Evolutionary conservation across 2,113 vertebrate genomes (phyloP).

Genomic region (Crotalus viridis): DNA sequence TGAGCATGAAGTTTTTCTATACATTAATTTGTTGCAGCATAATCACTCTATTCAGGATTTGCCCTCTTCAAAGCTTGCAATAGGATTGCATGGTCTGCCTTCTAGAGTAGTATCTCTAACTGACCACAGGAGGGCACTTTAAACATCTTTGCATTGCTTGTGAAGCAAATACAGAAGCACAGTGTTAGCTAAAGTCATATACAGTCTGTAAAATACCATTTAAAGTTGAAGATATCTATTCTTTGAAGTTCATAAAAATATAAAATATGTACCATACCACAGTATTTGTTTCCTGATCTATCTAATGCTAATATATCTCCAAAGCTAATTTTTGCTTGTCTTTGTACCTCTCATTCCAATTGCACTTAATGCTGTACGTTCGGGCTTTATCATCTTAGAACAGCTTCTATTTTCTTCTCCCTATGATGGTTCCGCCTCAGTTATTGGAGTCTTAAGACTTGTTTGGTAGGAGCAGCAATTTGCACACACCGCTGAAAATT

Average conservation of each 20-base stretch:
- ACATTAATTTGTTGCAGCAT: conserved; percentile 63
- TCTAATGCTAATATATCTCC: conserved; percentile 17
- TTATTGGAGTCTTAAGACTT: not conserved
- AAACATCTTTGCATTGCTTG: conserved; percentile 64
- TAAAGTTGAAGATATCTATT: conserved; percentile 41
- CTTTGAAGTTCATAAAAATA: conserved; percentile 61
- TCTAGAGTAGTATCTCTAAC: conserved; percentile 62
- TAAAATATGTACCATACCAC: conserved; percentile 47
- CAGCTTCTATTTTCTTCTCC: not conserved
- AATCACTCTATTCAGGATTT: conserved; percentile 49
- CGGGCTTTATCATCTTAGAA: not conserved
- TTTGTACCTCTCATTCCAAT: conserved; percentile 31
- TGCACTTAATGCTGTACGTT: conserved; percentile 2
- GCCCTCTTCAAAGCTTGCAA: conserved; percentile 44
- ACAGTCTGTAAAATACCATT: conserved; percentile 53
- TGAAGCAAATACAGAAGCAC: conserved; percentile 69
- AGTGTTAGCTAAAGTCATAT: conserved; percentile 66
- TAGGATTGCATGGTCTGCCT: conserved; percentile 50
- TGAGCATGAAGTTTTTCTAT: conserved; percentile 54
- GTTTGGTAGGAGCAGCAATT: not conserved
- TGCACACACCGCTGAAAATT: not conserved
- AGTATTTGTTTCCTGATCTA: conserved; percentile 38
- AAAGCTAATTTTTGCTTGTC: conserved; percentile 12
- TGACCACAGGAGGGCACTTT: conserved; percentile 79
- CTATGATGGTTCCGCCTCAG: not conserved